Evolutionary conservation across 2,113 vertebrate genomes (phyloP).

Genomic region (Pleuronectes platessa): DNA sequence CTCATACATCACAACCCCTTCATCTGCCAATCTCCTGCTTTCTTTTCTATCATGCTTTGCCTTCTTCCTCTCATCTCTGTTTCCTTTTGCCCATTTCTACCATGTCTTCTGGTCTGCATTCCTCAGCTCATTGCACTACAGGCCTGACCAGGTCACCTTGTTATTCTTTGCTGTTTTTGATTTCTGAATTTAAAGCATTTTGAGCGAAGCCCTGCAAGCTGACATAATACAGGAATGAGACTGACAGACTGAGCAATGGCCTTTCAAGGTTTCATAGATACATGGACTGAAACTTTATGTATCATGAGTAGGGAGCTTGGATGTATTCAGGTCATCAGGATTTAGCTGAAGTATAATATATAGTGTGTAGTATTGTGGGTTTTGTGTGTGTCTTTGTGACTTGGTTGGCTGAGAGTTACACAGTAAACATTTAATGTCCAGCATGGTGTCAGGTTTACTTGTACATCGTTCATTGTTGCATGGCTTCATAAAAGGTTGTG

Average conservation of each 20-base stretch:
- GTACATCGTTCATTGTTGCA: no score
- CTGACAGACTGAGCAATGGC: neutral
- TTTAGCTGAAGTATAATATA: neutral
- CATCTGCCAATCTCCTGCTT: slow-evolving; percentile 12
- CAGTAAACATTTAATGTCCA: neutral
- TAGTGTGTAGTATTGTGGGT: neutral
- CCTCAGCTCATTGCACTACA: slow-evolving; percentile 8
- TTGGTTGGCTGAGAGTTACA: neutral
- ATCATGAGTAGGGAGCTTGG: slow-evolving; percentile 1
- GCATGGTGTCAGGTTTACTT: neutral
- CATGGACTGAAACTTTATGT: neutral
- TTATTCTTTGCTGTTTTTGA: slow-evolving; percentile 3
- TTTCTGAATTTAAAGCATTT: slow-evolving; percentile 22
- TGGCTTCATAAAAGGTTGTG: no score
- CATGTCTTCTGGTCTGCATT: neutral
- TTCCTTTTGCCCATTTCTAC: neutral
- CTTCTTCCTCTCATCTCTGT: neutral
- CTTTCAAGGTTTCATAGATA: neutral
- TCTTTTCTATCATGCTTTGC: neutral
- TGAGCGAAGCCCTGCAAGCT: slow-evolving; percentile 10
- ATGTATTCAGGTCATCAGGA: neutral
- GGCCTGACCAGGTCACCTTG: slow-evolving; percentile 18
- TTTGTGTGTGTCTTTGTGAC: slow-evolving; percentile 6
- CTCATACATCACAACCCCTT: neutral
- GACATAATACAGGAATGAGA: slow-evolving; percentile 1